These are phyloP conservation scores for Charaxes varanes DNA, from an alignment of 1,140 invertebrate species.

Conservation along the genomic window DNA sequence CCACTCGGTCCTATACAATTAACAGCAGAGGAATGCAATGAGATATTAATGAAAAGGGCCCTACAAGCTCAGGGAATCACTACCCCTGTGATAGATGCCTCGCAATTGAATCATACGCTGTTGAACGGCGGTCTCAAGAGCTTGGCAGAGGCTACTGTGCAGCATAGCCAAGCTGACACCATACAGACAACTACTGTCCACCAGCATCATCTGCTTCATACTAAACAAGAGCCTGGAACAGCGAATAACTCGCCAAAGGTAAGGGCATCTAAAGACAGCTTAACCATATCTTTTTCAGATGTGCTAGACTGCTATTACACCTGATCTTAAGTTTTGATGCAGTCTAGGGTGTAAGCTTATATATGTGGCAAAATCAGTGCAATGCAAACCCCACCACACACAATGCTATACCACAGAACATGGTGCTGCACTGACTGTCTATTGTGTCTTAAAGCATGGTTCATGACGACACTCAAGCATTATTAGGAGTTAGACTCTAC, in stretches of 20 bases:
- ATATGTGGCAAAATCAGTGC: no score
- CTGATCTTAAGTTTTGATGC: no score
- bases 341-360: no score
- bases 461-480: no score
- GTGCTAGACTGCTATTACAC: neutral
- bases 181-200: slow-evolving; percentile 59
- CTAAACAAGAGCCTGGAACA: slow-evolving; percentile 76
- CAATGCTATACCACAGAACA: no score
- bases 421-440: no score
- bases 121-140: slow-evolving; percentile 66
- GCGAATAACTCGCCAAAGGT: slow-evolving; percentile 75
- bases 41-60: slow-evolving; percentile 82
- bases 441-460: no score
- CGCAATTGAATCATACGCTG: slow-evolving; percentile 63
- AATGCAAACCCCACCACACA: no score
- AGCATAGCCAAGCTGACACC: slow-evolving; percentile 72
- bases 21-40: slow-evolving; percentile 85
- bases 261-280: slow-evolving; percentile 28
- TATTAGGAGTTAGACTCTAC: no score
- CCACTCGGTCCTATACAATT: slow-evolving; percentile 81
- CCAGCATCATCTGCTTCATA: slow-evolving; percentile 73
- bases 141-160: slow-evolving; percentile 65
- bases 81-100: slow-evolving; percentile 66
- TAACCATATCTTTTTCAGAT: neutral
- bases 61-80: slow-evolving; percentile 69